Evolutionary conservation across 2,888 invertebrate genomes (phyloP).

Genomic region (Cremastobaeus sp.): DNA sequence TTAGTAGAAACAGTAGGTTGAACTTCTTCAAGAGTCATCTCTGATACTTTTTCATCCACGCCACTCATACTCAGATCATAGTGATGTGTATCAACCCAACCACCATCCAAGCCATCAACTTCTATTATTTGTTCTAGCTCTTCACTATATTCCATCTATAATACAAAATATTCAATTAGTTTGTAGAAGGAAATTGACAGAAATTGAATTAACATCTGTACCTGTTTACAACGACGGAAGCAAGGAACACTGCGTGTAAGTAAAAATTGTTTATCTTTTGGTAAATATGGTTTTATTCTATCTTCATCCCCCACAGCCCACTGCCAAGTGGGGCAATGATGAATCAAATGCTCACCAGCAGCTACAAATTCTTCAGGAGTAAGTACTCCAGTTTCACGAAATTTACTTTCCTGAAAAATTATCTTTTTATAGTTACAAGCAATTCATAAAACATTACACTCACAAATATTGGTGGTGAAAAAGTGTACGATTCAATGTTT

Average conservation of each 20-base stretch:
- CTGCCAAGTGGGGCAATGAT: constrained; percentile 99
- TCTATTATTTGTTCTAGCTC: constrained; percentile 95
- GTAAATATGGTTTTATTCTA: constrained; percentile 93
- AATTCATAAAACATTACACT: not conserved
- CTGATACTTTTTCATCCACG: constrained; percentile 88
- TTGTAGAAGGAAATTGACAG: too few relatives aligned
- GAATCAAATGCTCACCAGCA: constrained; percentile 98
- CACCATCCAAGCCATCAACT: constrained; percentile 90
- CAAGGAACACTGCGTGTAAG: constrained; percentile 98
- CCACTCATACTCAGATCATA: constrained; percentile 84
- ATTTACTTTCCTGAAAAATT: constrained; percentile 92
- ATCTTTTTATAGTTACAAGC: too few relatives aligned
- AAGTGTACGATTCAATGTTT: too few relatives aligned
- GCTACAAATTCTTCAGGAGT: constrained; percentile 99
- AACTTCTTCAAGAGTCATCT: constrained; percentile 90
- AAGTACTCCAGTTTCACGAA: constrained; percentile 96
- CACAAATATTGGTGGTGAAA: too few relatives aligned
- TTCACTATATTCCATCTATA: constrained; percentile 92
- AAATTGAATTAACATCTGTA: too few relatives aligned
- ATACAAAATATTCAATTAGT: too few relatives aligned
- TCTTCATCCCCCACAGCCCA: constrained; percentile 96
- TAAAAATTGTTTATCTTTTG: constrained; percentile 97
- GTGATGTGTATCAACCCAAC: constrained; percentile 99
- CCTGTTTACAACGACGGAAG: constrained; percentile 95
- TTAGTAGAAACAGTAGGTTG: constrained; percentile 68